phyloP scores from a whole-genome alignment of 2,888 invertebrate species.

The Cataglyphis altisquamis region DNA sequence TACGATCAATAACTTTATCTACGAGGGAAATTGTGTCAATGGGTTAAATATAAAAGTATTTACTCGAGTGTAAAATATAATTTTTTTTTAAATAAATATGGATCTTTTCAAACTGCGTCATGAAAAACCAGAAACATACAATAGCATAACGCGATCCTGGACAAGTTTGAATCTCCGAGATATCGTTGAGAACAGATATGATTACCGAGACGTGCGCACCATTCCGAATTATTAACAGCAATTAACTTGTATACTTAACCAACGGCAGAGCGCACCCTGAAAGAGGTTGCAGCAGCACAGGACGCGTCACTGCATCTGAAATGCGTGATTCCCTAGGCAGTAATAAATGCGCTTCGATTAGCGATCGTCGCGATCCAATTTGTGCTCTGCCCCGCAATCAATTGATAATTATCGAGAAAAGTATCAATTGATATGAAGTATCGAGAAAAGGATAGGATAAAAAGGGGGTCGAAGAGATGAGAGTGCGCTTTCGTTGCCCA shows the following conservation, averaged over 20 bases:
- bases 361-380: slow-evolving; percentile 16
- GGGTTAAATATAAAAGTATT: slow-evolving; percentile 36
- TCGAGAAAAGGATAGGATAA: slow-evolving; percentile 48
- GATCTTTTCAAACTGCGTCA: not conserved
- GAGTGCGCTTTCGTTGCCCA: slow-evolving; percentile 75
- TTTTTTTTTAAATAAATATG: not conserved
- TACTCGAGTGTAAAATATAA: slow-evolving; percentile 4
- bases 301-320: slow-evolving; percentile 31
- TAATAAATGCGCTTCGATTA: slow-evolving; percentile 26
- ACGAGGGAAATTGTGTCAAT: slow-evolving; percentile 44
- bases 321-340: slow-evolving; percentile 42
- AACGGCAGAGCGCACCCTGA: slow-evolving; percentile 32
- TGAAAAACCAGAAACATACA: not conserved
- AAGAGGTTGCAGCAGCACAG: not conserved
- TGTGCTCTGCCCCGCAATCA: slow-evolving; percentile 42
- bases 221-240: slow-evolving; percentile 42
- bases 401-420: slow-evolving; percentile 36
- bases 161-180: slow-evolving; percentile 19
- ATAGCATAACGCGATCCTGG: not conserved
- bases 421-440: slow-evolving; percentile 35
- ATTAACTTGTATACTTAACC: slow-evolving; percentile 42
- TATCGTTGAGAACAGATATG: slow-evolving; percentile 16
- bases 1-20: slow-evolving; percentile 46
- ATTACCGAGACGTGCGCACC: slow-evolving; percentile 37
- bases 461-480: slow-evolving; percentile 64